These are phyloP conservation scores for Lasioglossum oenotherae DNA, from an alignment of 2,888 invertebrate species.

Conservation along the genomic window DNA sequence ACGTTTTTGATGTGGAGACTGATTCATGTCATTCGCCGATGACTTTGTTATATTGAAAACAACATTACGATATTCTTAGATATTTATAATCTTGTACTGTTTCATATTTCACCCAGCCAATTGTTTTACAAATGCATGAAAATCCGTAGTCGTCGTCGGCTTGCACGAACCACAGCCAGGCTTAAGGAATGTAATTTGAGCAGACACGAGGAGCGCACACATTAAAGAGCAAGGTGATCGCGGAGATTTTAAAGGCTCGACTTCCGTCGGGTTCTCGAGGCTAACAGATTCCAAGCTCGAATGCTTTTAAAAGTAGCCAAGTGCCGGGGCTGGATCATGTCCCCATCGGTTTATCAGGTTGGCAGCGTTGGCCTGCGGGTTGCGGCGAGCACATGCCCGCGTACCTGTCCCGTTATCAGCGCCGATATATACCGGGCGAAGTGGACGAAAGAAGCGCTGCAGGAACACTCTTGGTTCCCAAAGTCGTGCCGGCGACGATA, in stretches of 20 bases:
- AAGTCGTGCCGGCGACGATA: conserved; percentile 53
- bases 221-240: background rate
- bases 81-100: too few relatives aligned
- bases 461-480: conserved; percentile 27
- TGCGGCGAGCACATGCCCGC: conserved; percentile 12
- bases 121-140: too few relatives aligned
- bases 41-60: too few relatives aligned
- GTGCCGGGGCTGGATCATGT: background rate
- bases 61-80: too few relatives aligned
- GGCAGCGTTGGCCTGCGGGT: conserved; percentile 17
- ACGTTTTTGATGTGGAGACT: too few relatives aligned
- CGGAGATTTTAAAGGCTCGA: background rate
- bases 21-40: too few relatives aligned
- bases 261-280: background rate
- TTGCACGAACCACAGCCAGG: background rate
- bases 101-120: too few relatives aligned
- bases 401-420: conserved; percentile 64
- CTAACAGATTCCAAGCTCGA: background rate
- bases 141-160: background rate
- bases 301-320: conserved; percentile 31
- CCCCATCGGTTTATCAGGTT: conserved; percentile 21
- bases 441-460: conserved; percentile 47
- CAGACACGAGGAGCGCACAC: background rate
- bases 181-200: background rate
- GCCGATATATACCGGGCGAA: conserved; percentile 52